Conservation (phyloP, 2,113 vertebrate genomes). For the Cryptomyrus ogoouensis region DNA sequence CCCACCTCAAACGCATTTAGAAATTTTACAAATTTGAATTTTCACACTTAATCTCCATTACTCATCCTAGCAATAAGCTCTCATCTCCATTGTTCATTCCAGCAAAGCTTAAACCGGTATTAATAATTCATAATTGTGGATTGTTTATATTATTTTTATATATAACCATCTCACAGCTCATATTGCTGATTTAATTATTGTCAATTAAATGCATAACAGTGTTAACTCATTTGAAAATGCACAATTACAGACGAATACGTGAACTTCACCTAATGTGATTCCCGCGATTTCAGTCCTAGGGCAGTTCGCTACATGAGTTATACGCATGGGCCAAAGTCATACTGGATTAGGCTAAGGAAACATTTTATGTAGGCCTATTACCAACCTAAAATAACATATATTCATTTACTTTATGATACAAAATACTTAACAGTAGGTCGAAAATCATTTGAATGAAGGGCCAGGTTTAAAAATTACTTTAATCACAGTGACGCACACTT, state of each 20-base stretch:
- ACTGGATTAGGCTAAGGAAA: not conserved
- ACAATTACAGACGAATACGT: not conserved
- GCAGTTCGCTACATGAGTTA: not conserved
- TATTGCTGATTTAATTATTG: slow-evolving; percentile 49
- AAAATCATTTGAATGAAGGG: not conserved
- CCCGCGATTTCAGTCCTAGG: not conserved
- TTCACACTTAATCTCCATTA: slow-evolving; percentile 22
- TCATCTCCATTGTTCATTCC: slow-evolving; percentile 25
- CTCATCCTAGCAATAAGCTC: slow-evolving; percentile 24
- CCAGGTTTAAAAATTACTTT: not conserved
- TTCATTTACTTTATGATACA: not conserved
- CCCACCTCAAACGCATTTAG: not conserved
- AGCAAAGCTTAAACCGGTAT: slow-evolving; percentile 41
- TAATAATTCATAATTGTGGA: slow-evolving; percentile 49
- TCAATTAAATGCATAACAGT: slow-evolving; percentile 48
- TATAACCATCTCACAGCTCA: slow-evolving; percentile 41
- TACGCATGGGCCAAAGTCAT: not conserved
- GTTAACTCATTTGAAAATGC: not conserved
- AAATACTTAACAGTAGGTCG: not conserved
- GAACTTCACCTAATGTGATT: not conserved
- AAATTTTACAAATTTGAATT: slow-evolving; percentile 14
- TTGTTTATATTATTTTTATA: slow-evolving; percentile 41
- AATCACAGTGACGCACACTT: not conserved
- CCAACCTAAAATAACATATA: not conserved
- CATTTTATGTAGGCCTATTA: not conserved